Percentiles rank a stretch among this genome's conserved stretches.
These are phyloP conservation scores for Punctoribates punctum DNA, from an alignment of 2,888 invertebrate genomes.

Conservation along the genomic window DNA sequence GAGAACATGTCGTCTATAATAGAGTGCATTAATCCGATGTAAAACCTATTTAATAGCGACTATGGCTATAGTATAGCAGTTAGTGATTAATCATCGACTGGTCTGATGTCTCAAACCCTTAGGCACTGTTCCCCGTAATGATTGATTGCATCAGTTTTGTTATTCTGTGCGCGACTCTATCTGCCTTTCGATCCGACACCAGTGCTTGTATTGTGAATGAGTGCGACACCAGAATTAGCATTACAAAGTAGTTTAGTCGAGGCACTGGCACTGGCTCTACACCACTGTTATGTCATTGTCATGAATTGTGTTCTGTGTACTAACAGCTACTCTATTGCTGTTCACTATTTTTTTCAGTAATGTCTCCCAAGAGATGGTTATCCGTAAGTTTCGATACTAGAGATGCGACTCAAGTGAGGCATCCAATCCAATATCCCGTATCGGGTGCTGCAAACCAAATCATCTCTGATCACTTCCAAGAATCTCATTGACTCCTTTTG, in stretches of 20 bases:
- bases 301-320: background rate
- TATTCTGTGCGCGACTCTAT: conserved; percentile 16
- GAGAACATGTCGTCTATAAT: background rate
- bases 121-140: conserved; percentile 2
- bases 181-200: background rate
- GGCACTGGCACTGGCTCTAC: background rate
- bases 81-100: conserved; percentile 19
- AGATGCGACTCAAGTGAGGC: background rate
- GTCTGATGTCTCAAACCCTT: conserved; percentile 2
- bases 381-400: background rate
- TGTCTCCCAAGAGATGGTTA: conserved; percentile 20
- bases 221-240: background rate
- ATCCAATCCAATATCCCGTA: background rate
- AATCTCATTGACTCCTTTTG: background rate
- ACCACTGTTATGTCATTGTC: conserved; percentile 11
- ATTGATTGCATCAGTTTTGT: conserved; percentile 31
- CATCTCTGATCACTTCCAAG: background rate
- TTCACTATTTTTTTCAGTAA: background rate
- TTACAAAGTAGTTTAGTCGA: background rate
- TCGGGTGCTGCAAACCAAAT: background rate
- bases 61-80: background rate
- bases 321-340: background rate
- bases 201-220: background rate
- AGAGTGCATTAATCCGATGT: conserved; percentile 1
- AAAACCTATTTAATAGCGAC: conserved; percentile 33